Base-by-base conservation (phyloP, 2,888 invertebrate species). In the Phasia obesa region DNA sequence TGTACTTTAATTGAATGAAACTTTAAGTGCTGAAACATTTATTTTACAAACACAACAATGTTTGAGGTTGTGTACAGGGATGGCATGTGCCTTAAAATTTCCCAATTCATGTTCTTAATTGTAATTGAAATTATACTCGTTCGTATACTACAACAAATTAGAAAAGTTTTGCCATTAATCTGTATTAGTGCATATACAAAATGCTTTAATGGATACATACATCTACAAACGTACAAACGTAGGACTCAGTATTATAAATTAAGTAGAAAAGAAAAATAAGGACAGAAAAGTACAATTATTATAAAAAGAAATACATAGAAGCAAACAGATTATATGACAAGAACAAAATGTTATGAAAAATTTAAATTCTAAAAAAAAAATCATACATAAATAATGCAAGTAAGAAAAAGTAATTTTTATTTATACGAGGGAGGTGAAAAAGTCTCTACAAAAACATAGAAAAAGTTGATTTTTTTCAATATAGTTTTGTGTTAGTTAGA, bases 91-190 rank as follows among this genome's bases (percentile, higher is more conserved):
- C 74, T 67, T 38, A 59, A 57, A 57, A 57, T 53, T 53, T 49
- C 55, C n/a, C 73, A 67, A 67, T 62, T 81, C 64, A 70, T 65
- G 70, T 81, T 70, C 51, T 65, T 70, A 76, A 81, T 70, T 81
- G 70, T 75, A 65, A 44, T 67, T 73, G 59, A 65, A 71, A 60
- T 67, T 67, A 49, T 76, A 60, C 69, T 67, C 51, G 49, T 78
- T 74, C 57, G 27, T 57, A 51, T 60, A 77, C 55, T 60, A 77
- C 55, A 74, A 82, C 62, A 82, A 82, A 82, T 77, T 82, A 82
- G 78, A 82, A 83, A 83, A 83, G 65, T 83, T 83, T 75, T 64
- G 19, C 70, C 83, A 83, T 83, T 83, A 83, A 83, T 83, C 83
- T 79, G 83, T 51, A 75, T 71, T 47, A 75, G 65, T 59, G 64